A percentile compares a stretch with the other conserved stretches of the same genome.
Conservation (phyloP, 2,888 invertebrate species). For the Sarcophaga carnaria region DNA sequence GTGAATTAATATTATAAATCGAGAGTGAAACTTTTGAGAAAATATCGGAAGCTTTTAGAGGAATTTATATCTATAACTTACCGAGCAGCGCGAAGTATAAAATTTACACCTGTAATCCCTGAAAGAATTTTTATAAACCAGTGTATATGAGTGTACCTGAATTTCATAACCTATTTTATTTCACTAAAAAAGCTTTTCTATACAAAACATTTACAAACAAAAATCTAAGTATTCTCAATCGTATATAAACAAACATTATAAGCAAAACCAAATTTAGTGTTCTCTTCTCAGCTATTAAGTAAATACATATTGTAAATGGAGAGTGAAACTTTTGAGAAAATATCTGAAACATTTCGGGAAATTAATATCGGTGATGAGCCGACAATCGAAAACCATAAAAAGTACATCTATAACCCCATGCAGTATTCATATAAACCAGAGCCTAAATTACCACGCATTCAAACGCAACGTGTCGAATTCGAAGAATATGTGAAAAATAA, state of each 20-base stretch:
- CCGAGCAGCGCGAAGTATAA: neutral
- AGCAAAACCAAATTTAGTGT: neutral
- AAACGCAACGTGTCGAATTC: constrained; percentile 11
- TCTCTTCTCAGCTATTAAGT: neutral
- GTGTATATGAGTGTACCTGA: neutral
- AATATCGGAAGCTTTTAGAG: neutral
- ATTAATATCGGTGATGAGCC: constrained; percentile 35
- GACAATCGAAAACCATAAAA: neutral
- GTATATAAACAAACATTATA: neutral
- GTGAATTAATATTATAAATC: neutral
- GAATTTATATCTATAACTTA: constrained; percentile 26
- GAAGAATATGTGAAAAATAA: constrained; percentile 33
- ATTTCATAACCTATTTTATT: constrained; percentile 14
- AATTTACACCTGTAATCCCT: neutral
- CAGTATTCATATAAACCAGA: neutral
- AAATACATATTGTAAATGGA: neutral
- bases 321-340: constrained; percentile 14
- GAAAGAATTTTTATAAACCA: neutral
- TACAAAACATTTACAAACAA: neutral
- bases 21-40: constrained; percentile 21
- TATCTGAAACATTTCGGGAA: neutral
- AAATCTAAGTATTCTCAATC: neutral
- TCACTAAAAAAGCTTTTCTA: neutral
- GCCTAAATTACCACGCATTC: neutral
- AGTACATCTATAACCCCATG: neutral